These are phyloP conservation scores for Poecilia picta DNA, from an alignment of 2,797 vertebrate genomes.

Conservation along the genomic window DNA sequence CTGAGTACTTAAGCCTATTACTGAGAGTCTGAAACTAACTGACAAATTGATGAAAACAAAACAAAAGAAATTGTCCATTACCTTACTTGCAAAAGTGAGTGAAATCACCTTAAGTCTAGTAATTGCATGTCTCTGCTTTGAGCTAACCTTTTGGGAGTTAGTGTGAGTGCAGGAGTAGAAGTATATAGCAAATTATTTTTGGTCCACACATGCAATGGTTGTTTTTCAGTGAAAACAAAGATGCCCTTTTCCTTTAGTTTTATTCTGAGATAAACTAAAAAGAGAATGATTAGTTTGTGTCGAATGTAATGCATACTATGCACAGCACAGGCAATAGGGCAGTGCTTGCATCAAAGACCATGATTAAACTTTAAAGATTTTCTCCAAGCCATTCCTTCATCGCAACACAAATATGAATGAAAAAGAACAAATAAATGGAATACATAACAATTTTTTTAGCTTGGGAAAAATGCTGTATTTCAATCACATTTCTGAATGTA, in stretches of 20 bases:
- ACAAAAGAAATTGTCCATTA: constrained; percentile 9
- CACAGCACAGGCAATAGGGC: neutral
- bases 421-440: neutral
- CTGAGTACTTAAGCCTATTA: constrained; percentile 32
- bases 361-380: neutral
- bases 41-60: constrained; percentile 33
- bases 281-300: neutral
- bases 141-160: neutral
- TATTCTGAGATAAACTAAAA: neutral
- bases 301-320: neutral
- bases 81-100: neutral
- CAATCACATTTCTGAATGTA: neutral
- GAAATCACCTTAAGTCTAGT: neutral
- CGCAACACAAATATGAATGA: neutral
- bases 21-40: constrained; percentile 24
- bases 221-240: neutral
- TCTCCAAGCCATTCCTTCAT: neutral
- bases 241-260: neutral
- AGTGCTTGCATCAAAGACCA: neutral
- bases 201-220: neutral
- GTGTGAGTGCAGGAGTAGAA: neutral
- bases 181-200: neutral
- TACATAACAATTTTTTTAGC: neutral
- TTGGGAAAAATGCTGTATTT: neutral
- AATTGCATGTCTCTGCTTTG: neutral